phyloP scores from a whole-genome alignment of 2,888 invertebrate species.

The Cyaniris semiargus region DNA sequence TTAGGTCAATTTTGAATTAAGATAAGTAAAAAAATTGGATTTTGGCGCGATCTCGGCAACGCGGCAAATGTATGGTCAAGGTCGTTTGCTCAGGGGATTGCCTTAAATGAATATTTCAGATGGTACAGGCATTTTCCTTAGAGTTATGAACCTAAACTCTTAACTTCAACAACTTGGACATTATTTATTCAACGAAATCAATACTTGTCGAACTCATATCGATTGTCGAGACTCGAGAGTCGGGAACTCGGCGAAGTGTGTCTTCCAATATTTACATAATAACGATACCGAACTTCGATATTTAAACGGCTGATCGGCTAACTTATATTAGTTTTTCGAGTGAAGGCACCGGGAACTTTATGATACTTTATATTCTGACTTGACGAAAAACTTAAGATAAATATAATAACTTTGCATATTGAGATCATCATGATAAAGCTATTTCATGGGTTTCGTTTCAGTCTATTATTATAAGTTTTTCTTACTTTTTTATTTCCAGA shows the following conservation, averaged over 20 bases:
- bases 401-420: neutral
- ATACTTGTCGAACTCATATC: conserved; percentile 17
- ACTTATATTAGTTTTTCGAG: conserved; percentile 31
- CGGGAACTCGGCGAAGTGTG: neutral
- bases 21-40: too few species aligned
- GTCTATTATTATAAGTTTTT: neutral
- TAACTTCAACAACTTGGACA: neutral
- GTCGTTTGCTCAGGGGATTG: too few species aligned
- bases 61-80: too few species aligned
- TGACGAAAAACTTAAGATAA: conserved; percentile 1
- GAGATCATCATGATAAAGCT: neutral
- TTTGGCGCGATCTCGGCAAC: too few species aligned
- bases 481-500: neutral
- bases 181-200: conserved; percentile 26
- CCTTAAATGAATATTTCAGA: too few species aligned
- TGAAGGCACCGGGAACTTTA: neutral
- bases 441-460: neutral
- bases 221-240: conserved; percentile 1
- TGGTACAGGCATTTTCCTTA: neutral
- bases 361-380: neutral
- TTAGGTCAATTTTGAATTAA: too few species aligned
- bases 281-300: conserved; percentile 16
- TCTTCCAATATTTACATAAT: conserved; percentile 29
- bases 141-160: neutral
- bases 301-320: conserved; percentile 23